Percentiles rank a stretch among this genome's conserved stretches.
These are phyloP conservation scores for Cataglyphis rosenhaueri DNA, from an alignment of 2,888 invertebrate genomes.

Conservation along the genomic window DNA sequence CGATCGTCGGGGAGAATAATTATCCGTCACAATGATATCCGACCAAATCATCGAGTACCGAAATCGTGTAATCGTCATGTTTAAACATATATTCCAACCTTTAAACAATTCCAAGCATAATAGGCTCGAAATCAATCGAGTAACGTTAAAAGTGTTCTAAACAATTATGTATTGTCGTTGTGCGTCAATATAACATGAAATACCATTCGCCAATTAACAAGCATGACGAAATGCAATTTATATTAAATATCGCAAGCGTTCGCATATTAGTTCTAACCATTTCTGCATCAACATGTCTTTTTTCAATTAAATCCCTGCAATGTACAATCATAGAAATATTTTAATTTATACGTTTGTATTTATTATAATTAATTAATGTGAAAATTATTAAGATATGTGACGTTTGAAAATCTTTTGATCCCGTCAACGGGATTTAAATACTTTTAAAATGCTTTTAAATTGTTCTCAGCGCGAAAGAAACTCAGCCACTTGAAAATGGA, in stretches of 20 bases:
- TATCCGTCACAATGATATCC: constrained; percentile 48
- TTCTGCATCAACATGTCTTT: constrained; percentile 7
- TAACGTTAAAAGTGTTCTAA: constrained; percentile 46
- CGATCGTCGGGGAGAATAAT: constrained; percentile 46
- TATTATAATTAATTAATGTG: not conserved
- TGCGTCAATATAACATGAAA: constrained; percentile 33
- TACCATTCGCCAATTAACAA: constrained; percentile 37
- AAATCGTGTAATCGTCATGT: constrained; percentile 46
- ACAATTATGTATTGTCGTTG: constrained; percentile 35
- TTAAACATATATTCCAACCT: constrained; percentile 30
- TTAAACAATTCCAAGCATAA: constrained; percentile 47
- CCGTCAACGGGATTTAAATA: not conserved
- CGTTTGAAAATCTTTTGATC: not conserved
- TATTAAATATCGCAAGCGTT: constrained; percentile 27
- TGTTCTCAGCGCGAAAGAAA: constrained; percentile 9
- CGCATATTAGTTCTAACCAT: constrained; percentile 31
- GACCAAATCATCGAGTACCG: constrained; percentile 33
- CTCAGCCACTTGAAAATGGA: constrained; percentile 2
- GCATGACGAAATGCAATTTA: constrained; percentile 29
- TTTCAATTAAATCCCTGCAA: constrained; percentile 15
- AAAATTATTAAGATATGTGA: not conserved
- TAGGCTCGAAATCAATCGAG: constrained; percentile 35
- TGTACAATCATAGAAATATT: not conserved
- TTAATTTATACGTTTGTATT: not conserved
- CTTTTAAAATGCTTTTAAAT: not conserved